These are phyloP conservation scores for Eospalax fontanierii DNA, from an alignment of 2,797 vertebrate genomes.

Conservation along the genomic window DNA sequence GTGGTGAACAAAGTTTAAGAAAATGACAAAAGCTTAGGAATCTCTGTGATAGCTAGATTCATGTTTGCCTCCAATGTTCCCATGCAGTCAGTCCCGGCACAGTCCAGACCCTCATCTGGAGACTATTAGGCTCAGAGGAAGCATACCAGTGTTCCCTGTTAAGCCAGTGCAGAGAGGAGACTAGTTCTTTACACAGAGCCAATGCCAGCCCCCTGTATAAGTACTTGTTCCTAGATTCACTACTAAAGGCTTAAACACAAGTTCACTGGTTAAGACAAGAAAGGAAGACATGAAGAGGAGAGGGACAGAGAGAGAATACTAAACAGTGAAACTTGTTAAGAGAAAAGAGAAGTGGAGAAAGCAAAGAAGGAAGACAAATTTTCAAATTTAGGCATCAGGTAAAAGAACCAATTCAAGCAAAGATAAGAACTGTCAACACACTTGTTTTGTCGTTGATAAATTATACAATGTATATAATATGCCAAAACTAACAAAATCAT, in stretches of 20 bases:
- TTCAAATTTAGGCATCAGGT: neutral
- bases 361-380: neutral
- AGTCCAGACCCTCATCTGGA: neutral
- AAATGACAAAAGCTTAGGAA: slow-evolving; percentile 17
- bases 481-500: neutral
- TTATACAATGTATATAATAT: neutral
- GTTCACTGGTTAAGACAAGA: neutral
- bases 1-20: neutral
- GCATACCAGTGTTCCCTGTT: neutral
- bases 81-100: neutral
- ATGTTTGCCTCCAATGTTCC: neutral
- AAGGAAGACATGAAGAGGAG: neutral
- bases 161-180: neutral
- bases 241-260: neutral
- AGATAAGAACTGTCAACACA: slow-evolving; percentile 24
- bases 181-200: neutral
- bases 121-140: neutral
- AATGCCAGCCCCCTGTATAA: neutral
- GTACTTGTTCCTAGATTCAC: neutral
- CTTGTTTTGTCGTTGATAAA: slow-evolving; percentile 32
- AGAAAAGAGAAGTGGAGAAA: neutral
- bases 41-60: neutral
- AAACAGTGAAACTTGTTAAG: neutral
- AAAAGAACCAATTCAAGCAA: slow-evolving; percentile 21
- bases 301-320: neutral